Percentiles rank a stretch among this genome's conserved stretches.
Conservation (phyloP, 2,797 vertebrate genomes). For the Brachyalestes nurse region DNA sequence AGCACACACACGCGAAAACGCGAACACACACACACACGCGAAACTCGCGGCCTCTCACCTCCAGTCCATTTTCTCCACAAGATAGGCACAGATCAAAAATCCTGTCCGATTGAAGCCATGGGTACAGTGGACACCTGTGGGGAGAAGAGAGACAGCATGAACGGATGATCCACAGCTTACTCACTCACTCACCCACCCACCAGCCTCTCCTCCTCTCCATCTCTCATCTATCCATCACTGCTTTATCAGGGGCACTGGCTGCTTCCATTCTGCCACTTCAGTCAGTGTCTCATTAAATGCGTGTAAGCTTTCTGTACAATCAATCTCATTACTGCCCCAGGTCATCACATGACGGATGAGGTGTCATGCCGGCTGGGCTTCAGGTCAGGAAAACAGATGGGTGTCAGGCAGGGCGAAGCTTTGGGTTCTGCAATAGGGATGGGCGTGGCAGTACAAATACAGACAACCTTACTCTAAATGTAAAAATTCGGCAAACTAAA, state of each 20-base stretch:
- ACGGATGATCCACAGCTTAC: constrained; percentile 11
- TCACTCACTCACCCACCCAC: constrained; percentile 4
- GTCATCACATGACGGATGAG: constrained; percentile 16
- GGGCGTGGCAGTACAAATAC: background rate
- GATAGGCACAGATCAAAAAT: constrained; percentile 96
- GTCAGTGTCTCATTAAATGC: constrained; percentile 7
- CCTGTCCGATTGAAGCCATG: constrained; percentile 98
- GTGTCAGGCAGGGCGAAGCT: background rate
- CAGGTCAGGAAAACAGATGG: background rate
- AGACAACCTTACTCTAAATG: too few species aligned
- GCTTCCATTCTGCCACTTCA: background rate
- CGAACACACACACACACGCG: background rate
- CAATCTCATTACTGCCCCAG: background rate
- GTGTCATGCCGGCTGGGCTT: background rate
- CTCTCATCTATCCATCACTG: constrained; percentile 9
- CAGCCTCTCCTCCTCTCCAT: background rate
- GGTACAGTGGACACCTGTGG: constrained; percentile 95
- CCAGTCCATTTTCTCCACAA: constrained; percentile 99
- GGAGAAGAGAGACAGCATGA: constrained; percentile 31
- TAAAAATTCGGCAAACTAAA: too few species aligned
- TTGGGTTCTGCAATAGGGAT: background rate
- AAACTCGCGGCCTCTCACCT: constrained; percentile 79
- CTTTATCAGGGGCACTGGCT: background rate
- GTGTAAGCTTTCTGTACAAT: background rate
- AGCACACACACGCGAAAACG: background rate